phyloP scores from a whole-genome alignment of 2,797 vertebrate species.

The Muraenolepis orangiensis region DNA sequence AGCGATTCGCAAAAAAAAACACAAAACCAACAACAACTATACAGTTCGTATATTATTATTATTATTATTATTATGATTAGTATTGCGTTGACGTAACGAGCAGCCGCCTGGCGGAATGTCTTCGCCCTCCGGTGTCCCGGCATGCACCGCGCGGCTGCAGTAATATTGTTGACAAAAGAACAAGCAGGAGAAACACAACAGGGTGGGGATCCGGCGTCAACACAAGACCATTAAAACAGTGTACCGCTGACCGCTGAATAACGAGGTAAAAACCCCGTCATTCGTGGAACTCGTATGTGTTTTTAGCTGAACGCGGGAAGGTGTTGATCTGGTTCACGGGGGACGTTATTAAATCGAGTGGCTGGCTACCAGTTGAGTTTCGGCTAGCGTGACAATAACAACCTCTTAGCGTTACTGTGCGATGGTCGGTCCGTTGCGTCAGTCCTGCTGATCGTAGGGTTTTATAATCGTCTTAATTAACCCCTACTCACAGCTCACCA shows the following conservation, averaged over 20 bases:
- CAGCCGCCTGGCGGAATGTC: conserved; percentile 37
- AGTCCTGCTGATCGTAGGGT: neutral
- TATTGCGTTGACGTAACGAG: conserved; percentile 55
- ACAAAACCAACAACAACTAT: neutral
- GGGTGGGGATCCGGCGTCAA: conserved; percentile 60
- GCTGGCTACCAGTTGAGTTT: too few relatives aligned
- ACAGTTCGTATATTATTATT: conserved; percentile 14
- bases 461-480: neutral
- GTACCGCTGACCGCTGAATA: conserved; percentile 25
- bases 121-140: conserved; percentile 59
- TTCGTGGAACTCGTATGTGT: neutral
- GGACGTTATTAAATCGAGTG: too few relatives aligned
- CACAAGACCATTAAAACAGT: neutral
- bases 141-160: conserved; percentile 71
- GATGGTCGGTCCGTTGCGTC: neutral
- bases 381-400: neutral
- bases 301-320: too few relatives aligned
- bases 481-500: too few relatives aligned
- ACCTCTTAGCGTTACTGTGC: conserved; percentile 16
- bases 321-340: too few relatives aligned
- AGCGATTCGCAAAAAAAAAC: neutral
- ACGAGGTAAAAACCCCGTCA: conserved; percentile 45
- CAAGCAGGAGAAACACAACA: conserved; percentile 57
- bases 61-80: conserved; percentile 31
- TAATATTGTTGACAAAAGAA: conserved; percentile 68